Evolutionary conservation across 2,888 invertebrate genomes (phyloP).

Genomic region (Thecocarcelia acutangulata): DNA sequence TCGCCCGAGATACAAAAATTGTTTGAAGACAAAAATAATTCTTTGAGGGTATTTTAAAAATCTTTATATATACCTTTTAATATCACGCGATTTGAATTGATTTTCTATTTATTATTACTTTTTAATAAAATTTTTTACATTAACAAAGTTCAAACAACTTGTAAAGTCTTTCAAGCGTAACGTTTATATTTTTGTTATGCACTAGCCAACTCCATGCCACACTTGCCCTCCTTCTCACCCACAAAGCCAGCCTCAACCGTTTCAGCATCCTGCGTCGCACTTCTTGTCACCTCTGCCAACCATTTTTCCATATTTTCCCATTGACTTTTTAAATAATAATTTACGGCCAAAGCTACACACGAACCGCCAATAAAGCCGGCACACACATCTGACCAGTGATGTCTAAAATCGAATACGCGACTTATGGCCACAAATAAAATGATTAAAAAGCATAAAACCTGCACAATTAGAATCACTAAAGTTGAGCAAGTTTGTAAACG

Average conservation of each 20-base stretch:
- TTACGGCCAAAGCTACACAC: slow-evolving; percentile 82
- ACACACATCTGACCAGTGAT: slow-evolving; percentile 98
- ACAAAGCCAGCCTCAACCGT: background rate
- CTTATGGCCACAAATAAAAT: slow-evolving; percentile 93
- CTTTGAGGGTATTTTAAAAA: no score
- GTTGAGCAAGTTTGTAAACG: background rate
- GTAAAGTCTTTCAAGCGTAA: slow-evolving; percentile 6
- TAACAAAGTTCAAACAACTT: no score
- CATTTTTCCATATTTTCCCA: slow-evolving; percentile 24
- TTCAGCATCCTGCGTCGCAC: background rate
- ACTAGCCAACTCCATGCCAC: slow-evolving; percentile 1
- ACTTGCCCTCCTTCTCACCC: background rate
- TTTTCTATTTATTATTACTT: no score
- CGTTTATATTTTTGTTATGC: background rate
- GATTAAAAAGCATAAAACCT: slow-evolving; percentile 88
- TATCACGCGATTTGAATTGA: no score
- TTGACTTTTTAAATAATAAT: slow-evolving; percentile 25
- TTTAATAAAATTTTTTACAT: no score
- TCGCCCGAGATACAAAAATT: no score
- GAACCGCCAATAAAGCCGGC: slow-evolving; percentile 77
- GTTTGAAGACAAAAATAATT: no score
- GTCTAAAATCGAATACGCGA: slow-evolving; percentile 96
- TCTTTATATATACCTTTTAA: no score
- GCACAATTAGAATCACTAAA: slow-evolving; percentile 78
- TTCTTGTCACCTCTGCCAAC: background rate